Evolutionary conservation across 2,888 invertebrate genomes (phyloP), one percentile per base, ranked within the genome.

Genomic region (Laothoe populi): DNA sequence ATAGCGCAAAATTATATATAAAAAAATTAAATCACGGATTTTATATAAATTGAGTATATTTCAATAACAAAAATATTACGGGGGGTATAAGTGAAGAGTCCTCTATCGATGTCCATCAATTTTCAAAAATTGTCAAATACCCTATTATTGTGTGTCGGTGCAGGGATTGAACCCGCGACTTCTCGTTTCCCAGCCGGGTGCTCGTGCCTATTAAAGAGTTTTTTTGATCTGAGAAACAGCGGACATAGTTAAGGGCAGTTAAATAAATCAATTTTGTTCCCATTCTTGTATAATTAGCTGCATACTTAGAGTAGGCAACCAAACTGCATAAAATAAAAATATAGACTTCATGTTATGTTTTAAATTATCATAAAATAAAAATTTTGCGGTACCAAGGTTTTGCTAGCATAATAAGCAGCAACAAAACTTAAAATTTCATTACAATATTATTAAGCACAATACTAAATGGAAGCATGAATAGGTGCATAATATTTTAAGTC

Each of bases 401-500:
- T 53, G 10, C 35, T 35, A 16, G 19, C 19, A 10, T 26, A 31
- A 10, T 31, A 49, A 49, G 2, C 5, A 49, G 26, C 49, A 7
- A 5, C 31, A 4, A 49, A 35, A 31, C n/a, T n/a, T 11, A 35
- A 31, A 1, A 53, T 53, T 8, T 19, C 10, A 46, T 21, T 19
- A 11, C 21, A 46, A 46, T 46, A 19, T 13, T 11, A 13, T 11
- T 53, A 53, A 11, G 23, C 26, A 53, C 16, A 53, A 53, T 31
- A 7, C 19, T 53, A 19, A 44, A 42, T 68, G 67, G 70, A 67
- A 70, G 68, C 60, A 61, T 58, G 57, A 19, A 58, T 53, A 31
- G 31, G 7, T 31, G 5, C 31, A 31, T 31, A 48, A 13, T 62
- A 58, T 49, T 49, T 61, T 63, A 62, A 61, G 63, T 70, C 70